Evolutionary conservation across 2,113 vertebrate genomes (phyloP).

Genomic region (Lycocorax pyrrhopterus): DNA sequence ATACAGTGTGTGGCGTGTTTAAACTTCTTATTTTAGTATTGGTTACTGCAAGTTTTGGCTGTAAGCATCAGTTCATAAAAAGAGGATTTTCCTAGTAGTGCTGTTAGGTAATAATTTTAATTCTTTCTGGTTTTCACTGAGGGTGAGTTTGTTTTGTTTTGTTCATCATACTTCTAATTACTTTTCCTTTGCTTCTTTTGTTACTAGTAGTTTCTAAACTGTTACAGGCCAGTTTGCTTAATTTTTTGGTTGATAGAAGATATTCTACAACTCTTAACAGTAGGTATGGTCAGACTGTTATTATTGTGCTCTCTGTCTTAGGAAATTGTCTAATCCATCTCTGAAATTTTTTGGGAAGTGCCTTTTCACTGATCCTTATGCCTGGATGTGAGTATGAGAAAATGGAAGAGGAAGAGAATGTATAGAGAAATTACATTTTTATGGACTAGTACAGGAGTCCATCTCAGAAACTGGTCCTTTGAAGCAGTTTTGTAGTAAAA

Average conservation of each 20-base stretch:
- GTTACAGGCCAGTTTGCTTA: neutral
- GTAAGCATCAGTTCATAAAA: neutral
- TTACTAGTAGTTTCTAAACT: neutral
- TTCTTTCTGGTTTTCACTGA: neutral
- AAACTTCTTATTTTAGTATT: neutral
- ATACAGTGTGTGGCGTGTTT: neutral
- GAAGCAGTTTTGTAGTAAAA: neutral
- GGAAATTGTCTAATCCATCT: neutral
- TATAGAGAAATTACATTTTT: neutral
- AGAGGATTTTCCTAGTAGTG: neutral
- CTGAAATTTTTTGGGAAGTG: neutral
- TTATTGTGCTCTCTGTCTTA: neutral
- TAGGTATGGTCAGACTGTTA: neutral
- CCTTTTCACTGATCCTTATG: neutral
- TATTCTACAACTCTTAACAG: neutral
- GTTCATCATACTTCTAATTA: neutral
- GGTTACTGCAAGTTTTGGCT: neutral
- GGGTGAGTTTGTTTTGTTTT: too few relatives aligned
- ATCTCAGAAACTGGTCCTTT: neutral
- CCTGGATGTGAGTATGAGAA: neutral
- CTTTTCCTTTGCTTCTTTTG: neutral
- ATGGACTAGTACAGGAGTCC: neutral
- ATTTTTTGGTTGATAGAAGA: neutral
- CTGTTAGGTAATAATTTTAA: neutral
- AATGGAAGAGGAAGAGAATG: neutral